Percentiles rank a stretch among this genome's conserved stretches.
Conservation (phyloP, 2,113 vertebrate species). For the Suricata suricatta region DNA sequence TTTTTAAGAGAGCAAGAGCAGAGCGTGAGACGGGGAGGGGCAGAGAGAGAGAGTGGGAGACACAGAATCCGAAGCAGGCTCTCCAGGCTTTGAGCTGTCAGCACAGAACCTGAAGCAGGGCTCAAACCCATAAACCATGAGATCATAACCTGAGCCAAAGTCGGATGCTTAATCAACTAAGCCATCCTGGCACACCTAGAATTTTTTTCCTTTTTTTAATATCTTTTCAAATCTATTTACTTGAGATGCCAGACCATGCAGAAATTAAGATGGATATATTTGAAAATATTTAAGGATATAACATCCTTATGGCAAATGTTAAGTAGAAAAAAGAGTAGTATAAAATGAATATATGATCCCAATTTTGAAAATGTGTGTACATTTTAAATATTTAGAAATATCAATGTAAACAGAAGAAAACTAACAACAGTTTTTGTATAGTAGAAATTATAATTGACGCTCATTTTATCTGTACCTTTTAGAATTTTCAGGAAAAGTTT, state of each 20-base stretch:
- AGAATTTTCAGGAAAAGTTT: background rate
- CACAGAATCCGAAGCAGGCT: too few species aligned
- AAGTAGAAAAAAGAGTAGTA: background rate
- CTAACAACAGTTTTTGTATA: background rate
- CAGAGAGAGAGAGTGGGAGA: too few species aligned
- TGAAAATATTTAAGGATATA: background rate
- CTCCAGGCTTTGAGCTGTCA: too few species aligned
- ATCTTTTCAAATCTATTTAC: background rate
- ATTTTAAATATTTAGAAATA: slow-evolving; percentile 25
- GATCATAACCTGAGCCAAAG: too few species aligned
- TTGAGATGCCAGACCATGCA: background rate
- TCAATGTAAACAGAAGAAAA: background rate
- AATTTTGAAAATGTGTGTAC: background rate
- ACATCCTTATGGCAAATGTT: background rate
- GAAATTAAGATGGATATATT: background rate
- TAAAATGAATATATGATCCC: background rate
- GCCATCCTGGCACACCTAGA: background rate
- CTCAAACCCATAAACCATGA: too few species aligned
- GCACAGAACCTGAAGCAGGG: too few species aligned
- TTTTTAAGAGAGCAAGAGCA: too few species aligned
- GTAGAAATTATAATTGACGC: background rate
- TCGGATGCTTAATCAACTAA: too few species aligned
- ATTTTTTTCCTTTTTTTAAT: background rate
- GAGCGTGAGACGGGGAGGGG: too few species aligned
- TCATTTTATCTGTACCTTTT: background rate